A percentile compares a stretch with the other conserved stretches of the same genome.
Evolutionary conservation across 2,113 vertebrate genomes (phyloP).

Genomic region (Shinisaurus crocodilurus): DNA sequence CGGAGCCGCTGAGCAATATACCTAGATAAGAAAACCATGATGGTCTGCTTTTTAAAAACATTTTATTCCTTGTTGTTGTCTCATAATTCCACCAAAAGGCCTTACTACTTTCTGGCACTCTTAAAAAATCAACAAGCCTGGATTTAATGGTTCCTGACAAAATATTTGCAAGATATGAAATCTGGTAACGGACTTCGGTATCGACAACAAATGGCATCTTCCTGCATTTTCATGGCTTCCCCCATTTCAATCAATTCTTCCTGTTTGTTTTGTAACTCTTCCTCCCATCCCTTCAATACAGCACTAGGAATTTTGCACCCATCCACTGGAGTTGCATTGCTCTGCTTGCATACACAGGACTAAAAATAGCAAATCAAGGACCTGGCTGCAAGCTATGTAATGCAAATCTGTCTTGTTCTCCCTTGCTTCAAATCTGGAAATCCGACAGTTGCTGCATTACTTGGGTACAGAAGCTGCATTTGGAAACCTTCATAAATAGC

Average conservation of each 20-base stretch:
- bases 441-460: not conserved
- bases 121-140: not conserved
- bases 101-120: not conserved
- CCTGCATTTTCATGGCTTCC: not conserved
- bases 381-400: not conserved
- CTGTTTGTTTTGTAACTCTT: not conserved
- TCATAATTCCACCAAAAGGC: slow-evolving; percentile 29
- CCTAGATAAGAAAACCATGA: not conserved
- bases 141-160: not conserved
- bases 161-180: slow-evolving; percentile 21
- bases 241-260: slow-evolving; percentile 13
- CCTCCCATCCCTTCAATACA: not conserved
- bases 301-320: not conserved
- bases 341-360: not conserved
- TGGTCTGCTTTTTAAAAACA: not conserved
- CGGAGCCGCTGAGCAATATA: slow-evolving; percentile 17
- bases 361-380: not conserved
- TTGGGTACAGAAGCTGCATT: not conserved
- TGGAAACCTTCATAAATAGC: not conserved
- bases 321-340: not conserved
- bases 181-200: not conserved
- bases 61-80: slow-evolving; percentile 26
- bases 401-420: not conserved
- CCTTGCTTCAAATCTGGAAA: not conserved
- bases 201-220: not conserved